These are phyloP conservation scores for Erebia epiphron DNA, from an alignment of 2,888 invertebrate species.

Conservation along the genomic window DNA sequence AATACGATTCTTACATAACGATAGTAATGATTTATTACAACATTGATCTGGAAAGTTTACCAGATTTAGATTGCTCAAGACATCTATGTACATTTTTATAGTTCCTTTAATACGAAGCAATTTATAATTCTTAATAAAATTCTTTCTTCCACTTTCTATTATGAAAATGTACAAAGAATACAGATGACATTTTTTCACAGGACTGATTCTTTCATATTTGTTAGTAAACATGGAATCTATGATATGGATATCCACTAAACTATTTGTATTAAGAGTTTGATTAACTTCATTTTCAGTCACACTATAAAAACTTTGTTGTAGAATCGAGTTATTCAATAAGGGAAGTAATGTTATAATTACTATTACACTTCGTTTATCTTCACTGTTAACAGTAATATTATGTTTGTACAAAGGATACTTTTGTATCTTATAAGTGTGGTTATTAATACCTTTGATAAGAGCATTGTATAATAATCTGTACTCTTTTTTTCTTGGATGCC, in stretches of 20 bases:
- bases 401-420: slow-evolving; percentile 52
- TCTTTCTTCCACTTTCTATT: slow-evolving; percentile 51
- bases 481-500: slow-evolving; percentile 42
- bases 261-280: slow-evolving; percentile 46
- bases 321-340: slow-evolving; percentile 28
- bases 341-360: slow-evolving; percentile 62
- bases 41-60: slow-evolving; percentile 48
- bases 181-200: slow-evolving; percentile 54
- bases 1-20: slow-evolving; percentile 29
- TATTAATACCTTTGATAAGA: slow-evolving; percentile 54
- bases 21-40: slow-evolving; percentile 33
- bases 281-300: slow-evolving; percentile 49
- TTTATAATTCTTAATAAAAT: slow-evolving; percentile 59
- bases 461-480: slow-evolving; percentile 51
- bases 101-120: slow-evolving; percentile 54
- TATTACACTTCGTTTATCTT: slow-evolving; percentile 51
- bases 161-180: slow-evolving; percentile 62
- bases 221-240: slow-evolving; percentile 52
- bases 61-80: slow-evolving; percentile 45
- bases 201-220: slow-evolving; percentile 40
- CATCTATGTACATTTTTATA: slow-evolving; percentile 65
- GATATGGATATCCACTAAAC: slow-evolving; percentile 62
- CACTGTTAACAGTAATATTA: slow-evolving; percentile 34
- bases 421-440: slow-evolving; percentile 60
- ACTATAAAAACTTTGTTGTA: not conserved